These are phyloP conservation scores for Trichomalopsis sarcophagae DNA, from an alignment of 1,140 invertebrate genomes.

Conservation along the genomic window DNA sequence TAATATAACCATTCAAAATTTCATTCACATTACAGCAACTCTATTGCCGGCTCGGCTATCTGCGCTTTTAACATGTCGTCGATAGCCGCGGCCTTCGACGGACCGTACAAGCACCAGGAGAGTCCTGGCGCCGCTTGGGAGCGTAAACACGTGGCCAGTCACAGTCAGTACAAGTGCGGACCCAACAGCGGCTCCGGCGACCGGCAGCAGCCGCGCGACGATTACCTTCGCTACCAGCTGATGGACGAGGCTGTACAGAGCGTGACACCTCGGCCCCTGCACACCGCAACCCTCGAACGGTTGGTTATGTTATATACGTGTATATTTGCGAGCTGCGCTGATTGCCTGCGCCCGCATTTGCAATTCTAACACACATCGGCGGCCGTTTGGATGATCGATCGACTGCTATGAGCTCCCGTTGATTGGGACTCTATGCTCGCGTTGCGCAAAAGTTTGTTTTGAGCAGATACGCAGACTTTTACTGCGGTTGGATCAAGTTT, in stretches of 20 bases:
- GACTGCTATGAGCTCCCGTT: neutral
- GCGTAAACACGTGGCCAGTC: constrained; percentile 67
- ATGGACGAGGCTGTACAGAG: constrained; percentile 92
- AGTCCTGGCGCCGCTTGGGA: constrained; percentile 87
- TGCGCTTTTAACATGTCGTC: constrained; percentile 93
- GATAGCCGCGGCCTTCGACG: constrained; percentile 89
- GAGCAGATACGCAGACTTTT: neutral
- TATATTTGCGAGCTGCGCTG: neutral
- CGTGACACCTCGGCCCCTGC: constrained; percentile 81
- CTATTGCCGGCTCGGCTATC: constrained; percentile 93
- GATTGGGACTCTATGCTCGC: neutral
- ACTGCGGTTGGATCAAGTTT: too few species aligned
- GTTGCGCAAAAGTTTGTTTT: neutral
- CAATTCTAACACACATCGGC: neutral
- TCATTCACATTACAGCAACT: constrained; percentile 79
- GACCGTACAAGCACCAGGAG: constrained; percentile 91
- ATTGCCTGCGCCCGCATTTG: neutral
- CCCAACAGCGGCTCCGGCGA: neutral
- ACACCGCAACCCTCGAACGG: constrained; percentile 82
- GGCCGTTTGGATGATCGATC: neutral
- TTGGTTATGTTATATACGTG: constrained; percentile 17
- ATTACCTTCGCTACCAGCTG: constrained; percentile 85
- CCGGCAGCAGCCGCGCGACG: constrained; percentile 76
- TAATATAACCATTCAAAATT: neutral
- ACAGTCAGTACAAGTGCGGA: constrained; percentile 75